Base-by-base conservation (phyloP, 2,888 invertebrate genomes). In the Noctuana brunneofusca region DNA sequence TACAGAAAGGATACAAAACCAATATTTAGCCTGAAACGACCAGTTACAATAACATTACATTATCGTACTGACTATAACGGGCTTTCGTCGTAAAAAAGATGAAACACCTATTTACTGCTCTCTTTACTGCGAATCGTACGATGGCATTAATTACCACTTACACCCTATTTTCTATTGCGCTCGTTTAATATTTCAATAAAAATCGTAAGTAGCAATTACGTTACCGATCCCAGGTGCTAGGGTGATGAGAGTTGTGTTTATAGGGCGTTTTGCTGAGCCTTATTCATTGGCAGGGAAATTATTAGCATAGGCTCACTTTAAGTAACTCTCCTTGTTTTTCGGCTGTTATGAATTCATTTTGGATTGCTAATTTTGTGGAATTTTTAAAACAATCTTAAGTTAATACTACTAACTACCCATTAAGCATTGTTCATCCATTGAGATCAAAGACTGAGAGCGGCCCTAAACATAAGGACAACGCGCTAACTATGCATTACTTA, bases 61-160 rank as follows among this genome's bases (percentile, higher is more conserved):
- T 60, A 60, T 60, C 60, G 54, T 54, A 22, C 78, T 74, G 70
- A 73, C 71, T 75, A 78, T 80, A 77, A 64, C 67, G 74, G 74
- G 75, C 69, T 68, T 66, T 58, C 56, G 78, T 74, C 67, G 81
- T 86, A 84, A 86, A 81, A 80, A 53, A 46, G 76, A 76, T 76
- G 76, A 71, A 81, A 80, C 76, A 81, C 76, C 71, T 78, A 82
- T 86, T 87, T 80, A 79, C 76, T 74, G 70, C 75, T 73, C 71
- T 75, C 70, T 85, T 86, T 83, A 86, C 75, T 74, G 75, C 77
- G 14, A 16, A 59, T 53, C 59, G 53, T 76, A 74, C 75, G 76
- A 77, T 74, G 75, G 71, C 71, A 77, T 82, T 84, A 82, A 86
- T 83, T 82, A 79, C 75, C 68, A 68, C 71, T 83, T 81, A 79